phyloP scores from a whole-genome alignment of 2,888 invertebrate genomes.

The Monochamus alternatus region DNA sequence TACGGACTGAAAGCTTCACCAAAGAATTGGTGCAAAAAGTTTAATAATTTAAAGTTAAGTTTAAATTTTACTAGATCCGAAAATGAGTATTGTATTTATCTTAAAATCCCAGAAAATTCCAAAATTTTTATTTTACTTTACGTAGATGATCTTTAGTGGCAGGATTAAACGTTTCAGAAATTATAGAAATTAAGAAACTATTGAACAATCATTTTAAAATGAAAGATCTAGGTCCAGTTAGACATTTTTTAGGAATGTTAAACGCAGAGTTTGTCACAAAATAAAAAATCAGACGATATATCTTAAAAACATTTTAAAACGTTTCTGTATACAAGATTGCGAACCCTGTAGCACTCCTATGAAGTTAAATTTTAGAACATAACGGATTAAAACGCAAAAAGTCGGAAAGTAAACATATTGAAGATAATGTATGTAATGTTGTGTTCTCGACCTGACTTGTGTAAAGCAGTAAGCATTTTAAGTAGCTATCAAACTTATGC shows the following conservation, averaged over 20 bases:
- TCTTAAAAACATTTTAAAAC: too few relatives aligned
- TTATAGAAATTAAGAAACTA: not conserved
- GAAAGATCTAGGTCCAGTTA: not conserved
- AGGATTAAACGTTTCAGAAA: not conserved
- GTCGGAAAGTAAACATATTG: too few relatives aligned
- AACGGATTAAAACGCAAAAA: too few relatives aligned
- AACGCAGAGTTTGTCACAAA: not conserved
- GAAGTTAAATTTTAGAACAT: too few relatives aligned
- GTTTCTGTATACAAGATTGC: too few relatives aligned
- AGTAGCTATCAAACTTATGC: too few relatives aligned
- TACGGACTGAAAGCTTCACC: conserved; percentile 5
- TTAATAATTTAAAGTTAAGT: conserved; percentile 2
- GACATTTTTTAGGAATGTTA: not conserved
- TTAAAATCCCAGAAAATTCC: not conserved
- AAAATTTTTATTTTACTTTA: conserved; percentile 9
- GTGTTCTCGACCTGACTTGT: too few relatives aligned
- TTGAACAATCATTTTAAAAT: not conserved
- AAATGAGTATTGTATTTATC: conserved; percentile 6
- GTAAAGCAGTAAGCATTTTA: too few relatives aligned
- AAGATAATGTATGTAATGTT: too few relatives aligned
- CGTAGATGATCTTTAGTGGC: not conserved
- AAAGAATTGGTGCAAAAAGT: conserved; percentile 16
- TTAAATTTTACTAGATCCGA: not conserved
- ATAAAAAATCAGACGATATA: not conserved
- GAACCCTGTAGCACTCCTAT: too few relatives aligned